Conservation (phyloP, 2,888 invertebrate genomes). For the Eristalis intricaria region DNA sequence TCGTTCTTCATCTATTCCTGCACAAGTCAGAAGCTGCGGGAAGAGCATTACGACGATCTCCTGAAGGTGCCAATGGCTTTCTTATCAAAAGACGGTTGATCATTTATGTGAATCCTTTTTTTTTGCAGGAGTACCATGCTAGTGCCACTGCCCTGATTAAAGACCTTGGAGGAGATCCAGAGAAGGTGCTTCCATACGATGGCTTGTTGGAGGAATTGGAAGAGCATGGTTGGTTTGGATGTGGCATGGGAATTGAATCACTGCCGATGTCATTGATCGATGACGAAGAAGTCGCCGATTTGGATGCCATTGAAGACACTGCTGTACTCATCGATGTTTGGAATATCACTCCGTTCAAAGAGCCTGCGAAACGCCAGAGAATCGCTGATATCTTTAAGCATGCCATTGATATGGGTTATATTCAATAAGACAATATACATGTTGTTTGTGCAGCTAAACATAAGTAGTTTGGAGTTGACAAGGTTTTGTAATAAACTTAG, state of each 20-base stretch:
- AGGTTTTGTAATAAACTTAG: background rate
- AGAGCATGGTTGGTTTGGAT: constrained; percentile 82
- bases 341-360: constrained; percentile 84
- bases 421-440: constrained; percentile 74
- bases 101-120: background rate
- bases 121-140: constrained; percentile 83
- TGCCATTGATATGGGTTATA: constrained; percentile 85
- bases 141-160: constrained; percentile 83
- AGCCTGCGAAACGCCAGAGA: constrained; percentile 83
- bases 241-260: constrained; percentile 83
- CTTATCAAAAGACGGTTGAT: background rate
- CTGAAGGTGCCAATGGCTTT: constrained; percentile 71
- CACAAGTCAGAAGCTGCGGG: constrained; percentile 83
- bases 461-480: background rate
- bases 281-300: constrained; percentile 83
- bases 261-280: constrained; percentile 83
- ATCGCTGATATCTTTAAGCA: constrained; percentile 86
- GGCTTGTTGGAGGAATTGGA: constrained; percentile 81
- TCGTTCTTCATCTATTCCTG: constrained; percentile 85
- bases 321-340: constrained; percentile 84
- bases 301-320: constrained; percentile 80
- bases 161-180: constrained; percentile 84
- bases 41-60: constrained; percentile 83
- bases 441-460: background rate
- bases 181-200: constrained; percentile 81